Evolutionary conservation across 2,797 vertebrate species (phyloP), one percentile per base, ranked within the genome.

Genomic region (Harpagifer antarcticus): DNA sequence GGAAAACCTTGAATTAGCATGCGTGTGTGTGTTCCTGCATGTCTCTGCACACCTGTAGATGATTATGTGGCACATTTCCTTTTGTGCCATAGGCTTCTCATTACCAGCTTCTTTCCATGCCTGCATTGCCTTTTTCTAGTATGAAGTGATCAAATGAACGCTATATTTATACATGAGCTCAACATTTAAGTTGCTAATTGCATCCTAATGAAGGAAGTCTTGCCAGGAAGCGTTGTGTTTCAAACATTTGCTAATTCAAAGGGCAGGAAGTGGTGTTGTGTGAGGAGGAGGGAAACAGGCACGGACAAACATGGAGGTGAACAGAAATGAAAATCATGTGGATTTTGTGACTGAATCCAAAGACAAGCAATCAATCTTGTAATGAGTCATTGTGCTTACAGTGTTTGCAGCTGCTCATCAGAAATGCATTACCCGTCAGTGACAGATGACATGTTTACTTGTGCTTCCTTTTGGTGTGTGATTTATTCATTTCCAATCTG

Each of bases 121-220:
- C 77, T 66, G 43, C 63, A 2, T 84, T 66, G 65, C 68, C 57
- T 57, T 57, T 47, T 40, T 64, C 67, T 62, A 47, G 76, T 64
- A 82, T 88, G 80, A 85, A 88, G 70, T 55, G 84, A 88, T 88
- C 80, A 85, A 83, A 91, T 90, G 85, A 87, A 91, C 56, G 74
- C 78, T 90, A 82, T 81, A 91, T 91, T 91, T 89, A 84, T 49
- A 79, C 83, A 76, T 81, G 79, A 88, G 78, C 79, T 82, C 88
- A 76, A 70, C 79, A 68, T 86, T 89, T 84, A 90, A 79, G 71
- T 72, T 64, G 31, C 72, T 89, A 91, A 91, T 90, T 89, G 88
- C 88, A 74, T 88, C 88, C 64, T 89, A 89, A 88, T 88, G 84
- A 89, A 82, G 81, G 74, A 84, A 83, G 59, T 56, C 84, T 88